Evolutionary conservation across 2,888 invertebrate species (phyloP).

Genomic region (Hypercompe scribonia): DNA sequence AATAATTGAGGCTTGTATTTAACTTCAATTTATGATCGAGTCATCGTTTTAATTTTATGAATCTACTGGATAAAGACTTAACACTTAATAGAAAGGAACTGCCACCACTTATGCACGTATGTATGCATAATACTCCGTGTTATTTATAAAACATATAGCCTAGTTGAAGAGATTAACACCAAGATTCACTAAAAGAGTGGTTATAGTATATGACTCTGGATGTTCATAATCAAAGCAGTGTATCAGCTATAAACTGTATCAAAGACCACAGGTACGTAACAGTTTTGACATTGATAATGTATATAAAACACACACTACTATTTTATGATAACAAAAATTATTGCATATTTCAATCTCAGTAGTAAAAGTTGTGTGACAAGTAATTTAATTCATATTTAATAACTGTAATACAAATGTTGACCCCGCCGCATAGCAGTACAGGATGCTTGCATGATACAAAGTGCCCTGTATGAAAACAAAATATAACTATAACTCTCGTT

Average conservation of each 20-base stretch:
- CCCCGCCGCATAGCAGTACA: conserved; percentile 1
- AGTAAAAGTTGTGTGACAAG: not conserved
- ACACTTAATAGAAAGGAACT: too few relatives aligned
- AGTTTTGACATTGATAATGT: not conserved
- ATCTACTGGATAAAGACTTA: too few relatives aligned
- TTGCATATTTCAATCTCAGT: not conserved
- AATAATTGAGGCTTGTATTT: not conserved
- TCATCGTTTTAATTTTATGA: not conserved
- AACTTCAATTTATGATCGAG: not conserved
- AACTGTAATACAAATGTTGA: conserved; percentile 9
- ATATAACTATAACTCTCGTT: conserved; percentile 29
- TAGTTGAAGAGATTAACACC: too few relatives aligned
- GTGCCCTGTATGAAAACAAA: conserved; percentile 30
- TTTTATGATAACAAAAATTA: not conserved
- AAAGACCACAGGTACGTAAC: not conserved
- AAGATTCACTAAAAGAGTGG: not conserved
- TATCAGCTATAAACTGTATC: not conserved
- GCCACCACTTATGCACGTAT: too few relatives aligned
- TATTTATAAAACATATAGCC: too few relatives aligned
- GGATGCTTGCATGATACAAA: conserved; percentile 30
- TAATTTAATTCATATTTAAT: conserved; percentile 16
- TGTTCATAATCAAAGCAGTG: too few relatives aligned
- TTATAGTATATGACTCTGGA: not conserved
- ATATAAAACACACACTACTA: too few relatives aligned
- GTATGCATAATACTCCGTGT: too few relatives aligned